Conservation (phyloP, 2,113 vertebrate species). For the Myrmecophaga tridactyla region DNA sequence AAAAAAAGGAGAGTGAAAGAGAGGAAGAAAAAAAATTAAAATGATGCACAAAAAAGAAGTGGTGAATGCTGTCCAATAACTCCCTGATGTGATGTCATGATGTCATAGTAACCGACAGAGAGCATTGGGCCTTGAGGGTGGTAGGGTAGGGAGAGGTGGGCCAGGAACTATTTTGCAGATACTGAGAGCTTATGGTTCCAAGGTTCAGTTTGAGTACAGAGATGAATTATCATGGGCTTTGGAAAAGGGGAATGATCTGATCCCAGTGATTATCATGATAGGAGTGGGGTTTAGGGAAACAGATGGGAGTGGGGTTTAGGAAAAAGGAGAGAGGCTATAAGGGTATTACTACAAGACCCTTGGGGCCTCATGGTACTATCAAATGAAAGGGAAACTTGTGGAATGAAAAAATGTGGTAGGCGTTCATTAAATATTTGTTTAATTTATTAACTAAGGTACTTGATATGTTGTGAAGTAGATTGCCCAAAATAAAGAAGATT, state of each 20-base stretch:
- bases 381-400: constrained; percentile 13
- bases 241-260: not conserved
- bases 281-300: not conserved
- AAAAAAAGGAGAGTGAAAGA: not conserved
- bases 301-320: not conserved
- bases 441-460: not conserved
- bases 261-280: not conserved
- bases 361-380: not conserved
- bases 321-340: not conserved
- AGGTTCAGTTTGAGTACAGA: not conserved
- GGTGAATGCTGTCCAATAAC: not conserved
- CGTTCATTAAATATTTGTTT: not conserved
- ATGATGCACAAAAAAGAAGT: not conserved
- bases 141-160: not conserved
- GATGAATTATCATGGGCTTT: not conserved
- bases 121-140: not conserved
- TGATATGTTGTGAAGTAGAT: constrained; percentile 19
- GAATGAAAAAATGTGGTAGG: not conserved
- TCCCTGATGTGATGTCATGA: not conserved
- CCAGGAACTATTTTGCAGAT: not conserved
- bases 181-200: not conserved
- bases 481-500: not conserved
- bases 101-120: not conserved
- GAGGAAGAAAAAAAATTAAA: not conserved
- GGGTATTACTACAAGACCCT: not conserved